Percentiles rank a stretch among this genome's conserved stretches.
These are phyloP conservation scores for Aricia agestis DNA, from an alignment of 1,140 invertebrate genomes.

Conservation along the genomic window DNA sequence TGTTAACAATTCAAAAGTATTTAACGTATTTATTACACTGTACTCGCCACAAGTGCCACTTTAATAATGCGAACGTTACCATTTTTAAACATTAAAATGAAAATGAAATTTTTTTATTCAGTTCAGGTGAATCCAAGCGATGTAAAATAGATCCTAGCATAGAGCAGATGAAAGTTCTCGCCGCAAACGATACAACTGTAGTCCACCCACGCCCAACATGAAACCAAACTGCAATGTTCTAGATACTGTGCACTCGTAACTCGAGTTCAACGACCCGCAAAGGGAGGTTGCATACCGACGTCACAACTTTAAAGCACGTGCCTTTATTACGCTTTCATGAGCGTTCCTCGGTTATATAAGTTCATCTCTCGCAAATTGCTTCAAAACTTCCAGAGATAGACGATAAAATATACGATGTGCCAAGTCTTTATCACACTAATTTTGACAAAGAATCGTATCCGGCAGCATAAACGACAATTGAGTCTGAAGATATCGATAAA, in stretches of 20 bases:
- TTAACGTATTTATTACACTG: background rate
- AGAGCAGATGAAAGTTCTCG: constrained; percentile 28
- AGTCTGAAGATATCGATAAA: background rate
- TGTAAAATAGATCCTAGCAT: constrained; percentile 24
- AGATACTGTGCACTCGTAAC: constrained; percentile 42
- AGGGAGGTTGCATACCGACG: constrained; percentile 26
- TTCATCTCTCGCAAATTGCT: too few relatives aligned
- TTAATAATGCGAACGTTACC: background rate
- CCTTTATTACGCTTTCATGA: constrained; percentile 21
- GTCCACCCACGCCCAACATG: constrained; percentile 50
- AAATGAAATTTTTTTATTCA: too few relatives aligned
- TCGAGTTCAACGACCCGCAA: constrained; percentile 50
- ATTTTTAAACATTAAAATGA: background rate
- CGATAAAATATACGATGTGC: too few relatives aligned
- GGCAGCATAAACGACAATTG: background rate
- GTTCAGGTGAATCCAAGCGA: constrained; percentile 18
- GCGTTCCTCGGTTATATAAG: too few relatives aligned
- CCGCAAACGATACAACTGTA: constrained; percentile 37
- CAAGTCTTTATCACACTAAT: too few relatives aligned
- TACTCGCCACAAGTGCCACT: background rate
- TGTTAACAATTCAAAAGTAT: too few relatives aligned
- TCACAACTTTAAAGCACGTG: constrained; percentile 4
- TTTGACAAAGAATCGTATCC: background rate
- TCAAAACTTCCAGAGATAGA: too few relatives aligned
- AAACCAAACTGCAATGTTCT: constrained; percentile 50